Percentiles rank a stretch among this genome's conserved stretches.
phyloP scores from a whole-genome alignment of 2,113 vertebrate genomes.

The Amblyopsis rosae region DNA sequence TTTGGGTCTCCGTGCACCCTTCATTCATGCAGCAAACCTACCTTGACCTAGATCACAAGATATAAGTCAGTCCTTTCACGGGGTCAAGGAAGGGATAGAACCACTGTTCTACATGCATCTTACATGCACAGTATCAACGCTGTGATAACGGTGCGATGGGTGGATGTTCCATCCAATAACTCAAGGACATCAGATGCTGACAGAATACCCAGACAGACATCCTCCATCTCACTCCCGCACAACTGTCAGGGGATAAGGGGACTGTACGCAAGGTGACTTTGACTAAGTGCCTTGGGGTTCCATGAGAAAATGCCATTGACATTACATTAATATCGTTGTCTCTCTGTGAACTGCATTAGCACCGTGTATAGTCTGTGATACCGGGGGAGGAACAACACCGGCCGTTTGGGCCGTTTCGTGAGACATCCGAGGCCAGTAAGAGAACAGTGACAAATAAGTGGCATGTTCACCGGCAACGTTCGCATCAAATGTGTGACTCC shows the following conservation, averaged over 20 bases:
- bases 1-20: no score
- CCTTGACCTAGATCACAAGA: not conserved
- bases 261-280: constrained; percentile 78
- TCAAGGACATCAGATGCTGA: constrained; percentile 59
- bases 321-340: constrained; percentile 76
- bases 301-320: constrained; percentile 70
- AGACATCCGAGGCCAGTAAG: constrained; percentile 37
- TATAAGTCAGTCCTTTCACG: not conserved
- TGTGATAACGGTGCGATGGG: constrained; percentile 27
- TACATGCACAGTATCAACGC: constrained; percentile 33
- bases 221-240: constrained; percentile 69
- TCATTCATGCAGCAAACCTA: not conserved
- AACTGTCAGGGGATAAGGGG: constrained; percentile 71
- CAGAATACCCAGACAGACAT: constrained; percentile 66
- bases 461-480: constrained; percentile 38
- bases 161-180: constrained; percentile 58
- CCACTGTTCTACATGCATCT: constrained; percentile 20
- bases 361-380: constrained; percentile 50
- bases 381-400: constrained; percentile 1
- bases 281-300: constrained; percentile 76
- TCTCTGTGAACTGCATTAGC: constrained; percentile 70
- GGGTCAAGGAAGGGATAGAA: not conserved
- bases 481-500: not conserved
- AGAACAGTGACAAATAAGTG: constrained; percentile 50
- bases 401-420: constrained; percentile 41